These are phyloP conservation scores for Cotesia glomerata DNA, from an alignment of 1,140 invertebrate genomes.

Conservation along the genomic window DNA sequence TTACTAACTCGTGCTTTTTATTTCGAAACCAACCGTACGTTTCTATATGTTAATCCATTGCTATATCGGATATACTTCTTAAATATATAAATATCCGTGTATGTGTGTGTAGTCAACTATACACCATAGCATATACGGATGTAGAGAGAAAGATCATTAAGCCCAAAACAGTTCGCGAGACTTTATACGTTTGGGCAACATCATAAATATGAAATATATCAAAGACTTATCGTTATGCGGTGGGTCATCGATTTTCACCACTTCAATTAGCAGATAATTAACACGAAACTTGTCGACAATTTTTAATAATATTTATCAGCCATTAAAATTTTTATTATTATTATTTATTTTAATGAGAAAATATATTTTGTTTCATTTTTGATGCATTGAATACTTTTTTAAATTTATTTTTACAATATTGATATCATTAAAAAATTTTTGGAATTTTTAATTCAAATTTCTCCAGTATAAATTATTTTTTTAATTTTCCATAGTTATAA, in stretches of 20 bases:
- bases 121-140: neutral
- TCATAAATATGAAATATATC: constrained; percentile 63
- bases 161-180: constrained; percentile 32
- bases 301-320: neutral
- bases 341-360: constrained; percentile 3
- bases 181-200: constrained; percentile 37
- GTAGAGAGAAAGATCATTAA: constrained; percentile 55
- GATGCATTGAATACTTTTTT: neutral
- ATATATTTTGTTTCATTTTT: constrained; percentile 4
- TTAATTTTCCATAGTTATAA: too few relatives aligned
- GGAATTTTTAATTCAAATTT: too few relatives aligned
- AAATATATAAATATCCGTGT: constrained; percentile 19
- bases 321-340: neutral
- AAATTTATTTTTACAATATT: too few relatives aligned
- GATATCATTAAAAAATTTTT: too few relatives aligned
- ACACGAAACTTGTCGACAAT: neutral
- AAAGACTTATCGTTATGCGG: constrained; percentile 33
- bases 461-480: too few relatives aligned
- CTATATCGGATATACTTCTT: constrained; percentile 54
- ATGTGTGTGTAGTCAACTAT: neutral
- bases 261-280: constrained; percentile 7
- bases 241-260: neutral
- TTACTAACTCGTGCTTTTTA: constrained; percentile 59
- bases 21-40: constrained; percentile 42
- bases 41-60: constrained; percentile 63